A percentile compares a stretch with the other conserved stretches of the same genome.
Evolutionary conservation across 1,140 invertebrate genomes (phyloP).

Genomic region (Aphidius ervi): DNA sequence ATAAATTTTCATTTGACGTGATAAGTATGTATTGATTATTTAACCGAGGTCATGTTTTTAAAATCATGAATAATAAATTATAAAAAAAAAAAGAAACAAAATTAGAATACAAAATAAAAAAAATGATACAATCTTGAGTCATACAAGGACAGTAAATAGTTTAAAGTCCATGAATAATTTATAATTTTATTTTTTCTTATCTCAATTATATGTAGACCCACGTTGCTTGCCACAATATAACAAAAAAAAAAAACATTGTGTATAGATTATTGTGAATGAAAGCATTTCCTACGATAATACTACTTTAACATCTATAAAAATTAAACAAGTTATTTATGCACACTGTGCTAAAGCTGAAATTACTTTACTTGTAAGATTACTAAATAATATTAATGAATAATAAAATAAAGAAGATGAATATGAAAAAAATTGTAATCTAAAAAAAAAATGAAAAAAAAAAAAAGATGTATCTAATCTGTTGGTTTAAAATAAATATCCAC

Average conservation of each 20-base stretch:
- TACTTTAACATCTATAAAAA: slow-evolving; percentile 23
- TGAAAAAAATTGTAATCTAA: slow-evolving; percentile 29
- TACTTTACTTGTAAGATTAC: slow-evolving; percentile 16
- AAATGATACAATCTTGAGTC: too few relatives aligned
- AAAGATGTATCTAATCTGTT: slow-evolving; percentile 40
- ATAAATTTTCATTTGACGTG: too few relatives aligned
- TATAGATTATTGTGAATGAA: slow-evolving; percentile 3
- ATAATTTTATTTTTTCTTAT: too few relatives aligned
- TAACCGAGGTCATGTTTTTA: too few relatives aligned
- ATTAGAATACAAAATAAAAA: too few relatives aligned
- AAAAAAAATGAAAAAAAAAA: slow-evolving; percentile 26
- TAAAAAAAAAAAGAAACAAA: too few relatives aligned
- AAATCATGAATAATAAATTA: too few relatives aligned
- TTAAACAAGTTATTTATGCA: slow-evolving; percentile 31
- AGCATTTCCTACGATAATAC: slow-evolving; percentile 34
- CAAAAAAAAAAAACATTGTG: too few relatives aligned
- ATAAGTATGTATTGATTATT: too few relatives aligned
- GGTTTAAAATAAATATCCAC: slow-evolving; percentile 44
- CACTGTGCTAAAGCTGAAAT: slow-evolving; percentile 27
- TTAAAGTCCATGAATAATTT: too few relatives aligned
- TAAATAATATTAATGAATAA: slow-evolving; percentile 23
- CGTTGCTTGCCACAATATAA: not conserved
- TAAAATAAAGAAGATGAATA: slow-evolving; percentile 26
- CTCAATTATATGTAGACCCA: too few relatives aligned
- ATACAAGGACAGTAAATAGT: too few relatives aligned